Base-by-base conservation (phyloP, 2,888 invertebrate species). In the Chirona hameri region DNA sequence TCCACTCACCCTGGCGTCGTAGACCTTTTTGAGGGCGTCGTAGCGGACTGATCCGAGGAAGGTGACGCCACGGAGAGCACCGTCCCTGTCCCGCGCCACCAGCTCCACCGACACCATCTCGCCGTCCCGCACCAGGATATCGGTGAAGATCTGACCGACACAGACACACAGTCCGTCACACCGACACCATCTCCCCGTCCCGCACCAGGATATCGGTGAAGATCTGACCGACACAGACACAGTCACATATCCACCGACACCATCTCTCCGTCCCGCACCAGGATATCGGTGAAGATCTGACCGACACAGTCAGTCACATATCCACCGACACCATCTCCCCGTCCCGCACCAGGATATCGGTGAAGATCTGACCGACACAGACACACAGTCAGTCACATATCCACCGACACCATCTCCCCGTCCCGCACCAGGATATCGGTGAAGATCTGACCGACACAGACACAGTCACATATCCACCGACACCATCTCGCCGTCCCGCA, bases 311-410 rank as follows among this genome's bases (percentile, higher is more conserved):
- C 48, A 48, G 7, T 48, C 12, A 48, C n/a, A n/a, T n/a, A n/a
- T 99, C 99, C 84, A 99, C 98, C 89, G 98, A 98, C 83, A 99
- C 97, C 94, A 98, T 97, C 90, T 99, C 99, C 0, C 98, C 98
- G 89, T 99, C 99, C 80, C 98, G 92, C 57, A 99, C 97, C 87
- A 97, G 91, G 87, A 99, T 97, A 90, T 99, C 98, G 90, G 95
- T 94, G 91, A 99, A 99, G 84, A 97, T 92, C 91, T 92, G 86
- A 65, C 69, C 7, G 52, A 52, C 15, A 15, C 12, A 12, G 52
- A 52, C 15, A 52, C 52, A 52, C 52, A 12, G 18, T 18, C 18
- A 4, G 10, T 52, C 52, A 39, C 52, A n/a, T n/a, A n/a, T 99
- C 99, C 84, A 99, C 98, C 89, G 98, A 98, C 83, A 99, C 97